Percentiles rank a stretch among this genome's conserved stretches.
Evolutionary conservation across 2,888 invertebrate species (phyloP).

Genomic region (Drosophila gaucha): DNA sequence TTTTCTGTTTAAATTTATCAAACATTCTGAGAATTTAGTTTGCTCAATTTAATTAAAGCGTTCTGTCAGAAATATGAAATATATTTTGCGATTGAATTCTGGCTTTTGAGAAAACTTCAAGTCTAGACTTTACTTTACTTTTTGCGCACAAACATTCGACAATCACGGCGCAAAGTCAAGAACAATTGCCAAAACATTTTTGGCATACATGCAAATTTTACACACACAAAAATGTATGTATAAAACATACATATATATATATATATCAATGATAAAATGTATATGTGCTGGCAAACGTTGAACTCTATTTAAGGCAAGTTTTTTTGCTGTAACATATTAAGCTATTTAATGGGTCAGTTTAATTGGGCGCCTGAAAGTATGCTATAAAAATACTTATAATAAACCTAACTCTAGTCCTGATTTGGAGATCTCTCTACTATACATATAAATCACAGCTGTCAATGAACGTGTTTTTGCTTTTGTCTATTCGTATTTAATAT

Average conservation of each 20-base stretch:
- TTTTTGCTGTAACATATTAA: too few relatives aligned
- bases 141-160: too few relatives aligned
- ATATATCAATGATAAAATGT: conserved; percentile 1
- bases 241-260: background rate
- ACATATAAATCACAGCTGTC: conserved; percentile 71
- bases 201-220: conserved; percentile 46
- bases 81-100: background rate
- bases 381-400: conserved; percentile 8
- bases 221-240: too few relatives aligned
- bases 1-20: background rate
- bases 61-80: background rate
- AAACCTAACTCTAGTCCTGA: background rate
- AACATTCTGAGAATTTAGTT: background rate
- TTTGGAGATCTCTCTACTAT: background rate
- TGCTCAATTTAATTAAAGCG: background rate
- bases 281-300: conserved; percentile 8
- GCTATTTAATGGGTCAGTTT: too few relatives aligned
- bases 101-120: conserved; percentile 2
- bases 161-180: too few relatives aligned
- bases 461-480: conserved; percentile 43
- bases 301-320: too few relatives aligned
- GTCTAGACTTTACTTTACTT: conserved; percentile 35
- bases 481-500: conserved; percentile 20
- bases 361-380: background rate
- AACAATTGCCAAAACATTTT: conserved; percentile 20